Conservation (phyloP, 2,888 invertebrate genomes). For the Tachina fera region DNA sequence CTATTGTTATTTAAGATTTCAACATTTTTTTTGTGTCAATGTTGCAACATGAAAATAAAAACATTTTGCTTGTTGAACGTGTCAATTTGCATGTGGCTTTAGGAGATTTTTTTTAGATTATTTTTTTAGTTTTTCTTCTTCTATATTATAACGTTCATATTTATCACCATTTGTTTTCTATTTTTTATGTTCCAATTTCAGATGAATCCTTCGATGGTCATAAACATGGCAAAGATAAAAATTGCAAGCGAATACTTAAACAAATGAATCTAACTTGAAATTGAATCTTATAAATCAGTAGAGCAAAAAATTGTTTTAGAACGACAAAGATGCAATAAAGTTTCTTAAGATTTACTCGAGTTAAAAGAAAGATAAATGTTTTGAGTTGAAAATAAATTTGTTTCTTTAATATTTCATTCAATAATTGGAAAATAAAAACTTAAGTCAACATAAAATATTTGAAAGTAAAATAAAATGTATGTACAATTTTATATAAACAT, state of each 20-base stretch:
- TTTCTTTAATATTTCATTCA: constrained; percentile 19
- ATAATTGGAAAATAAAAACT: constrained; percentile 30
- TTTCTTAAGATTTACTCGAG: constrained; percentile 50
- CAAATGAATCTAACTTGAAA: constrained; percentile 41
- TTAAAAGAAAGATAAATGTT: constrained; percentile 46
- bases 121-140: constrained; percentile 6
- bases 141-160: constrained; percentile 32
- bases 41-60: constrained; percentile 34
- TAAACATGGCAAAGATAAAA: constrained; percentile 62
- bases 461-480: too few species aligned
- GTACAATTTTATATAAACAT: too few species aligned
- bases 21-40: constrained; percentile 5
- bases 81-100: constrained; percentile 72
- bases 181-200: constrained; percentile 60
- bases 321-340: constrained; percentile 59
- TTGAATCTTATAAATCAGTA: constrained; percentile 60
- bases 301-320: constrained; percentile 25
- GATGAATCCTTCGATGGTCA: constrained; percentile 61
- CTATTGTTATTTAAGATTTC: constrained; percentile 33
- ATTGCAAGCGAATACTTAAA: constrained; percentile 16
- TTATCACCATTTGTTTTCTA: constrained; percentile 29
- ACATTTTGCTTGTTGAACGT: constrained; percentile 68
- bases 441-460: neutral
- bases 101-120: constrained; percentile 35
- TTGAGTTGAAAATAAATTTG: neutral